phyloP scores from a whole-genome alignment of 2,888 invertebrate genomes.

The Pristionchus maxplancki region DNA sequence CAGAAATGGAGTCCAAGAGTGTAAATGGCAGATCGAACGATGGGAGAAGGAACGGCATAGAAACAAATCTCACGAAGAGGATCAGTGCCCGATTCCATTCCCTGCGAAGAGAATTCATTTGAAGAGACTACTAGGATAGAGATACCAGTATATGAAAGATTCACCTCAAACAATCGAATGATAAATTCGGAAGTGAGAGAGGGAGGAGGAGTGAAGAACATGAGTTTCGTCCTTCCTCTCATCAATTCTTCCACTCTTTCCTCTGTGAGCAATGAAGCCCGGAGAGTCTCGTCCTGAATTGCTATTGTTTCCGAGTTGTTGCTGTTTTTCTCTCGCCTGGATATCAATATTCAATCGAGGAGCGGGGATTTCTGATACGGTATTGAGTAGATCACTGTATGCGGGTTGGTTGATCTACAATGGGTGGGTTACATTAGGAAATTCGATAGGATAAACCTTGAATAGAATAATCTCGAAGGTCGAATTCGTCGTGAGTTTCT shows the following conservation, averaged over 20 bases:
- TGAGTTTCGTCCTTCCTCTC: background rate
- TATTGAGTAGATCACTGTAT: background rate
- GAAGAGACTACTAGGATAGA: too few species aligned
- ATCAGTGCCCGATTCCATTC: background rate
- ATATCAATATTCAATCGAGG: background rate
- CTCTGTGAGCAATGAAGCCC: background rate
- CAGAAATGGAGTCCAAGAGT: background rate
- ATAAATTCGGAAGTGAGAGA: background rate
- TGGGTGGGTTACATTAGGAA: background rate
- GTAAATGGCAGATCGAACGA: background rate
- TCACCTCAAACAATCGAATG: background rate
- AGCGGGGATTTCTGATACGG: background rate
- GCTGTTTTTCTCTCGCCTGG: background rate
- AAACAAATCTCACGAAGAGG: background rate
- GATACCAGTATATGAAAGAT: background rate
- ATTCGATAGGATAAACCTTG: background rate
- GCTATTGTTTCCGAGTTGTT: background rate
- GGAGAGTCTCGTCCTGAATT: background rate
- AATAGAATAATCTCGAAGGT: background rate
- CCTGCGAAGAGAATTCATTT: background rate
- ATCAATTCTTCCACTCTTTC: background rate
- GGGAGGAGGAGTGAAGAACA: background rate
- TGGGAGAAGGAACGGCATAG: background rate
- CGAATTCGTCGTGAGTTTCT: background rate
- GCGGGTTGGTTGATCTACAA: background rate